A percentile compares a stretch with the other conserved stretches of the same genome.
Conservation (phyloP, 2,888 invertebrate genomes). For the Agonopterix arenella region DNA sequence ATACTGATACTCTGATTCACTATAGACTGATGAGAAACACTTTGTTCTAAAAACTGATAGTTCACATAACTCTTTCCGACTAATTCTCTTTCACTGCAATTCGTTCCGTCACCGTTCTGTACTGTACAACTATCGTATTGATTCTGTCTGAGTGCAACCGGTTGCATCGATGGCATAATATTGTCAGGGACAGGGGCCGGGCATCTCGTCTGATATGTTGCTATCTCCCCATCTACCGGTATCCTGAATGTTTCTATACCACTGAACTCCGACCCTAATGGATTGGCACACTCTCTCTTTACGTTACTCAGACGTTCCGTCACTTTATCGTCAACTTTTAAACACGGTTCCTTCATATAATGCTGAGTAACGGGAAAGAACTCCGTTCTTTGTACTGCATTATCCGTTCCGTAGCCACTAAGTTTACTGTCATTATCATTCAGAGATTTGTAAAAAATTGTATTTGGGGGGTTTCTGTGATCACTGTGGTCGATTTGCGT, state of each 20-base stretch:
- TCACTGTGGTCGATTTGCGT: constrained; percentile 37
- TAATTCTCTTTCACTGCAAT: constrained; percentile 54
- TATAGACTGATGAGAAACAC: constrained; percentile 70
- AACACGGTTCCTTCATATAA: constrained; percentile 41
- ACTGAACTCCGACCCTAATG: constrained; percentile 35
- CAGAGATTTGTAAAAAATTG: constrained; percentile 49
- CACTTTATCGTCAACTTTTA: constrained; percentile 41
- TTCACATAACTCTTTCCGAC: constrained; percentile 64
- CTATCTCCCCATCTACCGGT: constrained; percentile 43
- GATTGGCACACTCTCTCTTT: constrained; percentile 45
- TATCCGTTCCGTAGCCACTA: constrained; percentile 33
- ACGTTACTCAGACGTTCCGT: constrained; percentile 27
- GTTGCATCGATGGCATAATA: constrained; percentile 52
- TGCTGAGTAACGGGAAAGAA: constrained; percentile 44
- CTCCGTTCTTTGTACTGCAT: constrained; percentile 36
- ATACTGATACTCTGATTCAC: constrained; percentile 73
- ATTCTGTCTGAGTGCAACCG: constrained; percentile 42
- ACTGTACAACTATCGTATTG: constrained; percentile 54
- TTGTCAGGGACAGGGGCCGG: constrained; percentile 35
- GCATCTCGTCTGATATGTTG: constrained; percentile 55
- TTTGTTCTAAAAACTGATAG: constrained; percentile 74
- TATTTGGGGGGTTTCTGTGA: constrained; percentile 33
- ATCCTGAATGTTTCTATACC: constrained; percentile 47
- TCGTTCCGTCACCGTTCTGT: constrained; percentile 48
- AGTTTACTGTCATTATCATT: constrained; percentile 47